A percentile compares a stretch with the other conserved stretches of the same genome.
These are phyloP conservation scores for Bufo gargarizans DNA, from an alignment of 2,113 vertebrate species.

Conservation along the genomic window DNA sequence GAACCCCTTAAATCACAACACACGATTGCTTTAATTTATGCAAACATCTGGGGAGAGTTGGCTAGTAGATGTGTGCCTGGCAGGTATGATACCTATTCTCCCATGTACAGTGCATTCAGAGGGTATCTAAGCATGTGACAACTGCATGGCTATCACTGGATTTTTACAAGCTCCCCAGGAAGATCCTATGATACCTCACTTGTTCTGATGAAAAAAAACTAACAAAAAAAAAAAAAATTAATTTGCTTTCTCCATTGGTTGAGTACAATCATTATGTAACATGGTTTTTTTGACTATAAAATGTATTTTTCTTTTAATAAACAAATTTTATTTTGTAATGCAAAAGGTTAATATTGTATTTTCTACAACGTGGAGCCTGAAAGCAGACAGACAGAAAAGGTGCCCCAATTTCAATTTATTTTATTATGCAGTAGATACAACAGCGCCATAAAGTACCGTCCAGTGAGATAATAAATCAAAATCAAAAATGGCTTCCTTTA, in stretches of 20 bases:
- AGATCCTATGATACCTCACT: slow-evolving; percentile 41
- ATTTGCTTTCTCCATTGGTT: slow-evolving; percentile 30
- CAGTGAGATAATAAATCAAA: slow-evolving; percentile 19
- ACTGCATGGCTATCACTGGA: slow-evolving; percentile 20
- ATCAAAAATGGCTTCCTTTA: slow-evolving; percentile 36
- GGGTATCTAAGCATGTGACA: slow-evolving; percentile 26
- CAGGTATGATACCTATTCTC: not conserved
- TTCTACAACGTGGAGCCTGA: not conserved
- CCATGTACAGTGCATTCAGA: not conserved
- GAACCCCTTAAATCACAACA: not conserved
- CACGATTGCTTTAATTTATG: slow-evolving; percentile 7
- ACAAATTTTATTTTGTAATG: slow-evolving; percentile 55
- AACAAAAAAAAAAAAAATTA: not conserved
- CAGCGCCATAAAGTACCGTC: slow-evolving; percentile 20
- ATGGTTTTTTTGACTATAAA: slow-evolving; percentile 24
- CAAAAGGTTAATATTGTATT: slow-evolving; percentile 26
- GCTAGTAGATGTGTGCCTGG: not conserved
- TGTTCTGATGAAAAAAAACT: slow-evolving; percentile 42
- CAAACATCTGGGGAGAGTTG: not conserved
- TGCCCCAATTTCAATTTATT: slow-evolving; percentile 35
- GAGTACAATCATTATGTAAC: slow-evolving; percentile 25
- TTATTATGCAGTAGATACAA: slow-evolving; percentile 40
- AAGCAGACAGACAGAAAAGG: not conserved
- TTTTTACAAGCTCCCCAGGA: not conserved
- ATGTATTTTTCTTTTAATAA: slow-evolving; percentile 58